Evolutionary conservation across 2,113 vertebrate genomes (phyloP), one percentile per base, ranked within the genome.

Genomic region (Tachysurus vachellii): DNA sequence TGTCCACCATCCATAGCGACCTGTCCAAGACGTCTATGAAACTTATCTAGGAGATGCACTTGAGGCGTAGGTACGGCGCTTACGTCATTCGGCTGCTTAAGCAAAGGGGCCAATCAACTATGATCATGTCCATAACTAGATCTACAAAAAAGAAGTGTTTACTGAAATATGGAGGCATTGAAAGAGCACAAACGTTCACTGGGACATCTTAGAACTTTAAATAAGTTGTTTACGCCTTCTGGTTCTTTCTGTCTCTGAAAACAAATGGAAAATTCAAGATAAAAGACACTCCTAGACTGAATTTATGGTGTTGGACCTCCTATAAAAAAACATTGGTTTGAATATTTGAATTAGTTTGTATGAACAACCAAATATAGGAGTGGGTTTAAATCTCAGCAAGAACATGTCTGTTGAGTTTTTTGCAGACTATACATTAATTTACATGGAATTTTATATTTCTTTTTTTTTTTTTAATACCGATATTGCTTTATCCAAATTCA

Each of bases 1-100:
- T 97, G 96, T 97, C 97, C 21, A 97, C 97, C 80, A 94, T 97
- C 94, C 95, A 97, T 47, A 97, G 96, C 0, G 96, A 97, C 91
- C 92, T 97, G 85, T 97, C 97, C 36, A 97, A 97, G 93, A 96
- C 95, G 17, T 97, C 96, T 77, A 76, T 96, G 88, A 96, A 95
- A 87, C 95, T 96, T 85, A 23, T 88, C 47, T 88, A 85, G 59
- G 50, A n/a, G 47, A 84, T 17, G 8, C 3, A 13, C 19, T 71
- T 4, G 2, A 83, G n/a, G 23, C n/a, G 56, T 9, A 10, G 17
- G 6, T 31, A 10, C 2, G 44, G 42, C 11, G 21, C 44, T 26
- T 80, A 36, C 4, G 62, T 53, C 44, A 5, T 28, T 28, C 26
- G 2, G 81, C 42, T 62, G 42, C 42, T 23, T 3, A 36, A 16